These are phyloP conservation scores for Psittacara wagleri DNA, from an alignment of 2,113 vertebrate genomes.

Conservation along the genomic window DNA sequence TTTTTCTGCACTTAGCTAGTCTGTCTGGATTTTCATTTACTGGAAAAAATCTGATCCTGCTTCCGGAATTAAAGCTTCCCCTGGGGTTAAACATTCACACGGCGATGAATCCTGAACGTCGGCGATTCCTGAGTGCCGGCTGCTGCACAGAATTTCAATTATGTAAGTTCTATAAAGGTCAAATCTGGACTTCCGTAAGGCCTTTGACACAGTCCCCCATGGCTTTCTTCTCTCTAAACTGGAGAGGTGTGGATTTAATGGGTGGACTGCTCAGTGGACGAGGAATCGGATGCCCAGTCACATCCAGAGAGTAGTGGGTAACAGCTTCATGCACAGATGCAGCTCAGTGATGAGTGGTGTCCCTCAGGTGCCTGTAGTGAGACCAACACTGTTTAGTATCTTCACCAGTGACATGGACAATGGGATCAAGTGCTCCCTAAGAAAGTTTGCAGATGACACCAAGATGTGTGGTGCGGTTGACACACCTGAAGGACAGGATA, in stretches of 20 bases:
- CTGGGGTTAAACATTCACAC: neutral
- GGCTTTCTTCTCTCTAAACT: neutral
- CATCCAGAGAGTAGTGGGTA: neutral
- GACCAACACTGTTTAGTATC: neutral
- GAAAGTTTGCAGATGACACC: neutral
- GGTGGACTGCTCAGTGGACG: neutral
- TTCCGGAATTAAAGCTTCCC: neutral
- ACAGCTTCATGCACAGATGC: neutral
- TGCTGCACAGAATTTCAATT: neutral
- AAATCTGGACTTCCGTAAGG: neutral
- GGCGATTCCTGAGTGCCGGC: neutral
- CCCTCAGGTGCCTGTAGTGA: neutral
- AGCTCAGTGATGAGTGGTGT: neutral
- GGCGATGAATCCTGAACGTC: neutral
- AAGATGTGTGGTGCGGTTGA: neutral
- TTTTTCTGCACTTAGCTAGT: neutral
- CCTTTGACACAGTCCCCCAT: neutral
- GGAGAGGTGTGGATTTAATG: neutral
- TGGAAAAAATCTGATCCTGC: neutral
- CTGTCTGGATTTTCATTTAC: constrained; percentile 26
- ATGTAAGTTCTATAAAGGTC: neutral
- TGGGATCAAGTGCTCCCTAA: neutral
- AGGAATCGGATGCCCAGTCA: neutral
- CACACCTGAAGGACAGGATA: neutral
- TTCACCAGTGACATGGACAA: neutral